phyloP scores from a whole-genome alignment of 1,140 invertebrate species.

The Drosophila rufa region DNA sequence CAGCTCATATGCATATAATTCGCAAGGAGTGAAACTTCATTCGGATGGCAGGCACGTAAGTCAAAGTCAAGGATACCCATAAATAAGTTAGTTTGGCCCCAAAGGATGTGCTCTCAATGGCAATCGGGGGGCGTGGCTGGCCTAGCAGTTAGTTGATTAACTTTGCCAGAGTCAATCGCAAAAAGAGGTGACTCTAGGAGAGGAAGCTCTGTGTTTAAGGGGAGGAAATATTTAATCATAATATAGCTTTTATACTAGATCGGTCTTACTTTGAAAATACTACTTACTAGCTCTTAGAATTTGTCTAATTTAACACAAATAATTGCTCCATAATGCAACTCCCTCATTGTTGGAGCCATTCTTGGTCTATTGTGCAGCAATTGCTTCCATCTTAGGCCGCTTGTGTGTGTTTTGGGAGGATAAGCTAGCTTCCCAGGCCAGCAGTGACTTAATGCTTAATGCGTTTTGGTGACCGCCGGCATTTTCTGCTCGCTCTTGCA shows the following conservation, averaged over 20 bases:
- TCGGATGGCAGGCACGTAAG: conserved; percentile 56
- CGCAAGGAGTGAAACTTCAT: conserved; percentile 27
- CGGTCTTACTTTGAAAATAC: background rate
- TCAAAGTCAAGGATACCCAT: conserved; percentile 55
- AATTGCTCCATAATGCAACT: conserved; percentile 17
- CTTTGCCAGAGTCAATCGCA: conserved; percentile 4
- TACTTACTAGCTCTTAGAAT: background rate
- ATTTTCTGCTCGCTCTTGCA: conserved; percentile 57
- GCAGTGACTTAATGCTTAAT: conserved; percentile 53
- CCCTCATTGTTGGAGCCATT: conserved; percentile 9
- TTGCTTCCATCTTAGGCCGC: background rate
- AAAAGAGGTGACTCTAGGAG: background rate
- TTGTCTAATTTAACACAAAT: conserved; percentile 16
- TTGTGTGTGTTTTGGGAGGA: background rate
- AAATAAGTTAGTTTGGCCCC: conserved; percentile 47
- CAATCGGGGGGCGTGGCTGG: background rate
- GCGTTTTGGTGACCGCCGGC: conserved; percentile 62
- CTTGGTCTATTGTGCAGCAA: background rate
- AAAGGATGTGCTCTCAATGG: background rate
- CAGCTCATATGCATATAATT: conserved; percentile 51
- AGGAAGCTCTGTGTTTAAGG: background rate
- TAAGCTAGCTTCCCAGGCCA: background rate
- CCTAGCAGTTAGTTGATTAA: conserved; percentile 30
- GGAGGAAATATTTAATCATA: background rate
- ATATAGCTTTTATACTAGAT: background rate